Base-by-base conservation (phyloP, 30 jellyfish, hydroid and myxozoan species). In the Aurelia sp. region DNA sequence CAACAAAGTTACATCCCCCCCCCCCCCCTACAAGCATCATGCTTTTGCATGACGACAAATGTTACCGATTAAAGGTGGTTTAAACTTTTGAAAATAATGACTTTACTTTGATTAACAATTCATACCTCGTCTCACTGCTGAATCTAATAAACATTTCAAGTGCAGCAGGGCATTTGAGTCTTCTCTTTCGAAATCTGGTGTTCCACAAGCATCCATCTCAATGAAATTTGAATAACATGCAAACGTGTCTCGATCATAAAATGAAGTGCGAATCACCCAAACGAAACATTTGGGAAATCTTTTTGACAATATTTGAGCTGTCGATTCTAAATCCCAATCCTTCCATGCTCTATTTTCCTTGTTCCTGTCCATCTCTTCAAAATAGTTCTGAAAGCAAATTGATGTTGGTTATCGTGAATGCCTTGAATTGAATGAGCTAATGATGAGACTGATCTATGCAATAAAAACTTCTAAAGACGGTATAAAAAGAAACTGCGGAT, bases 271-370 rank as follows among this genome's bases (percentile, higher is more conserved):
- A 4, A 92, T 65, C 38, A 92, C 91, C 89, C 92, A 83, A 21
- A 92, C 61, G 65, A 81, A 86, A 60, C 96, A 83, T 50, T 70
- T 52, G 8, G 85, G 88, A 51, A 86, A 87, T 57, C 85, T 68
- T 58, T 76, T 82, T 44, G 72, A 66, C 19, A 92, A 20, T 15
- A 87, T 38, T 61, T 92, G 87, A 1, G 97, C 91, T 3, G 97
- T 86, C 41, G 90, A 67, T 65, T 92, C 98, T 20, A 86, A 80
- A 47, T 88, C 88, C 91, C 81, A 92, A 63, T 92, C 98, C 27
- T 55, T 81, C 97, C 97, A 92, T 13, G 93, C 88, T 19, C 74
- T 74, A 69, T 91, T 92, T 27, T 92, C 98, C 64, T 94, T 76
- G 27, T 63, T 92, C 19, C 33, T 70, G 67, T 65, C 86, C 98